phyloP scores from a whole-genome alignment of 2,113 vertebrate genomes.

The Heloderma charlesbogerti region DNA sequence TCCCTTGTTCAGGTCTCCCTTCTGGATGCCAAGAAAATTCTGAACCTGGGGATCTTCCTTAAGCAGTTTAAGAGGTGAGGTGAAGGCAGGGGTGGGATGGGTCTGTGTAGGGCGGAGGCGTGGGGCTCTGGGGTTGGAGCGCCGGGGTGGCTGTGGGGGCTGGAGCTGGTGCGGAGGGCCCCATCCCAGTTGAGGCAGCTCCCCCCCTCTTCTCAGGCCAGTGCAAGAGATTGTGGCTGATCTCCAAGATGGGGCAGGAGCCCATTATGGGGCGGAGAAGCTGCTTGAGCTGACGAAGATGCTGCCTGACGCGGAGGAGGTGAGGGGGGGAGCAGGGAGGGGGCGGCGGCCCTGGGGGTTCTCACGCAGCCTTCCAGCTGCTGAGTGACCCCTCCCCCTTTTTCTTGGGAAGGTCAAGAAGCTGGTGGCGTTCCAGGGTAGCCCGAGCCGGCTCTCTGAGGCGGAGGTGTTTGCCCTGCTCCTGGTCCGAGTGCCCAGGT shows the following conservation, averaged over 20 bases:
- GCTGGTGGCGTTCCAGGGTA: slow-evolving; percentile 74
- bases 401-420: slow-evolving; percentile 71
- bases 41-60: slow-evolving; percentile 86
- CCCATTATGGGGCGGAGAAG: slow-evolving; percentile 77
- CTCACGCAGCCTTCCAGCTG: fast-evolving
- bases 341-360: fast-evolving
- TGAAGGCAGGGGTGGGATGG: background rate
- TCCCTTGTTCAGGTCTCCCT: slow-evolving; percentile 74
- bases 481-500: slow-evolving; percentile 80
- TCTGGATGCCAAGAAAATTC: slow-evolving; percentile 81
- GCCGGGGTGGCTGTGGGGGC: background rate
- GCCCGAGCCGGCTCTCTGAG: slow-evolving; percentile 70
- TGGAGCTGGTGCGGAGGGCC: too few relatives aligned
- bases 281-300: slow-evolving; percentile 80
- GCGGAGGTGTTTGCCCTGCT: slow-evolving; percentile 82
- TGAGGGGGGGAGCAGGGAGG: slow-evolving; percentile 18
- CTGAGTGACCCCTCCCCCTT: fast-evolving
- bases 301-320: slow-evolving; percentile 83
- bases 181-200: too few relatives aligned
- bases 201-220: slow-evolving; percentile 63
- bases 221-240: slow-evolving; percentile 72
- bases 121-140: too few relatives aligned
- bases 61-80: slow-evolving; percentile 86
- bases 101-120: background rate
- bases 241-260: slow-evolving; percentile 71